Evolutionary conservation across 2,797 vertebrate species (phyloP).

Genomic region (Holocentrus rufus): DNA sequence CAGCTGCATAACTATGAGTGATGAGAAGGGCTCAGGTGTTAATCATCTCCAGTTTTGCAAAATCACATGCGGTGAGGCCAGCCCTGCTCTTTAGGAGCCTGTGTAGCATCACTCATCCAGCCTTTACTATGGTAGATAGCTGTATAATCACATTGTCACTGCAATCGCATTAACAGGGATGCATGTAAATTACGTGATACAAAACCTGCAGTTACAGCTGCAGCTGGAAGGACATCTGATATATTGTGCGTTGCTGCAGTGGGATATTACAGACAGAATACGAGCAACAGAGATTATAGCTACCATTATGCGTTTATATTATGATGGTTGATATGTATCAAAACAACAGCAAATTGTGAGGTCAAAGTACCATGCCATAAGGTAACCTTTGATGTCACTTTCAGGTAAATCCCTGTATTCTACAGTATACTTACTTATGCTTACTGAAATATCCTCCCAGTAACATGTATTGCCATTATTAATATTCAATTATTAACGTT

Average conservation of each 20-base stretch:
- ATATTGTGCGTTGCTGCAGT: conserved; percentile 64
- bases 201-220: conserved; percentile 60
- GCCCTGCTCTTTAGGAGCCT: conserved; percentile 10
- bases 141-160: conserved; percentile 49
- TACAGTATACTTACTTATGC: conserved; percentile 11
- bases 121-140: conserved; percentile 31
- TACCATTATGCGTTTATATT: conserved; percentile 68
- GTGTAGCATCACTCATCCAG: conserved; percentile 26
- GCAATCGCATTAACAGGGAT: conserved; percentile 75
- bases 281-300: conserved; percentile 55
- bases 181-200: conserved; percentile 53
- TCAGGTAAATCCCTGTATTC: conserved; percentile 30
- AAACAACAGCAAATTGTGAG: conserved; percentile 60
- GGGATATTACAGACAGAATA: conserved; percentile 41
- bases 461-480: conserved; percentile 43
- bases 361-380: conserved; percentile 30
- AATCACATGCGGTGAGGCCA: background rate
- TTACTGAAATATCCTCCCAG: conserved; percentile 25
- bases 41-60: conserved; percentile 7
- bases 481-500: conserved; percentile 32
- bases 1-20: background rate
- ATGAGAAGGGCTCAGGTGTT: background rate
- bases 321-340: conserved; percentile 65
- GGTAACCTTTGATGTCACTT: conserved; percentile 33
- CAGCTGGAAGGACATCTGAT: conserved; percentile 61